Conservation (phyloP, 2,113 vertebrate genomes). For the Hemiprocne comata region DNA sequence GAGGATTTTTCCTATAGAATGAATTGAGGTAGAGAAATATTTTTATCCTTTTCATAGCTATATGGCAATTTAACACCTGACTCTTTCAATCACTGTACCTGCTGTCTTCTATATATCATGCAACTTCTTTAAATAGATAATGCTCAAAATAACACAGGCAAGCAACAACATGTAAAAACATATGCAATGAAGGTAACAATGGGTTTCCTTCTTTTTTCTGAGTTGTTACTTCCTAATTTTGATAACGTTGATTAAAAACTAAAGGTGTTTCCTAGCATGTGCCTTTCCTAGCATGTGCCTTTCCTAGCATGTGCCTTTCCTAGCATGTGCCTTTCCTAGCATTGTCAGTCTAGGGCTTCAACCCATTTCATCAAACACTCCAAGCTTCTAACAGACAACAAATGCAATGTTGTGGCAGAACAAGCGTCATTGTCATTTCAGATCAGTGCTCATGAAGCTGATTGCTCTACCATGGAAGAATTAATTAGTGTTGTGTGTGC, state of each 20-base stretch:
- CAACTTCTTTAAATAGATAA: constrained; percentile 12
- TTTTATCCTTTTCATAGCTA: constrained; percentile 5
- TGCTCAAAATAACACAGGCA: neutral
- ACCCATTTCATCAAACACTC: neutral
- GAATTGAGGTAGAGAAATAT: constrained; percentile 1
- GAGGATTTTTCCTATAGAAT: neutral
- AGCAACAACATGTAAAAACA: neutral
- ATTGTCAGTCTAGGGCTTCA: neutral
- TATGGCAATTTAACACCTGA: constrained; percentile 19
- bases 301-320: too few species aligned
- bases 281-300: too few species aligned
- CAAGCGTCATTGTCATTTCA: neutral
- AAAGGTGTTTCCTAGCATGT: neutral
- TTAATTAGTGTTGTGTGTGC: neutral
- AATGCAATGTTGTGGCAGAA: neutral
- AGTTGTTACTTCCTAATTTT: neutral
- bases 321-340: too few species aligned
- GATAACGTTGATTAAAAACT: neutral
- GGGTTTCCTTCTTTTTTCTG: neutral
- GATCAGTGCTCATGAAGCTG: neutral
- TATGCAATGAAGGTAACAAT: neutral
- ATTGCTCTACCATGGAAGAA: neutral
- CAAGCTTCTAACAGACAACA: neutral
- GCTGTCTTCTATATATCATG: neutral
- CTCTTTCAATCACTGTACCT: constrained; percentile 37